Evolutionary conservation across 2,888 invertebrate genomes (phyloP).

Genomic region (Hypolimnas misippus): DNA sequence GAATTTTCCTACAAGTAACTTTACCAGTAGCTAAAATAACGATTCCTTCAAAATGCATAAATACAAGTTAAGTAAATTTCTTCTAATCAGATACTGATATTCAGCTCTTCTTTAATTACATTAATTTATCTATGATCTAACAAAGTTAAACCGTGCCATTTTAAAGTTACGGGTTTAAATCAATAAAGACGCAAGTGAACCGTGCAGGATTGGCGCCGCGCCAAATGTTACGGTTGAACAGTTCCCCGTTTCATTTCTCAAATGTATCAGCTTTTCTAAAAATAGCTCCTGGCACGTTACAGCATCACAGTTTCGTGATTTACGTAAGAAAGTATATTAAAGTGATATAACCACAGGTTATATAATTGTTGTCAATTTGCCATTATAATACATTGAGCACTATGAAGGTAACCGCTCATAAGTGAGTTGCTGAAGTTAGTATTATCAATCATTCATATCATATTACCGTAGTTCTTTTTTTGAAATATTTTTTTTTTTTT

Average conservation of each 20-base stretch:
- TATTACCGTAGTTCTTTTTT: too few relatives aligned
- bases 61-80: too few relatives aligned
- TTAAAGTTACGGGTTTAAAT: slow-evolving; percentile 31
- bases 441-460: too few relatives aligned
- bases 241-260: slow-evolving; percentile 26
- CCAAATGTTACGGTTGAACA: slow-evolving; percentile 31
- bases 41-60: too few relatives aligned
- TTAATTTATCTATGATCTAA: not conserved
- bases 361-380: too few relatives aligned
- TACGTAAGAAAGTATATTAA: slow-evolving; percentile 8
- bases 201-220: slow-evolving; percentile 33
- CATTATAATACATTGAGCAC: not conserved
- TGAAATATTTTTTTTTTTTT: too few relatives aligned
- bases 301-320: slow-evolving; percentile 12
- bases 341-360: not conserved
- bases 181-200: slow-evolving; percentile 36
- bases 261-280: slow-evolving; percentile 25
- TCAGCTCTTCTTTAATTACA: not conserved
- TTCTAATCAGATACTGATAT: too few relatives aligned
- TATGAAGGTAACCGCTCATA: too few relatives aligned
- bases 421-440: too few relatives aligned
- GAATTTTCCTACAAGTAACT: too few relatives aligned
- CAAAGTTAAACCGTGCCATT: slow-evolving; percentile 13
- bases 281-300: slow-evolving; percentile 21
- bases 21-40: too few relatives aligned